A percentile compares a stretch with the other conserved stretches of the same genome.
These are phyloP conservation scores for Drosophila gaucha DNA, from an alignment of 2,888 invertebrate species.

Conservation along the genomic window DNA sequence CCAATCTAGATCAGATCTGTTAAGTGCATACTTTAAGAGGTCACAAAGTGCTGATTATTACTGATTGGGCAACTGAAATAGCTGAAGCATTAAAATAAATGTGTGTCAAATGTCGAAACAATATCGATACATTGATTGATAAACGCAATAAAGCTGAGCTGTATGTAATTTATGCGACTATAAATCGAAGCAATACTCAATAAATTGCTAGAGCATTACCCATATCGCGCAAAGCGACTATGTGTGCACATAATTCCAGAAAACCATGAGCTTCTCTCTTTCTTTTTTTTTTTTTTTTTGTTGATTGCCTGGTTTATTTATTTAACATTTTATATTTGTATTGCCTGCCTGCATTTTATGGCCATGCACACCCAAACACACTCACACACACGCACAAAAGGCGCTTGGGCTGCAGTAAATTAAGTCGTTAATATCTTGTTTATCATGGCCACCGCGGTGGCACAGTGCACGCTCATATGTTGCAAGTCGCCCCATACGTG, in stretches of 20 bases:
- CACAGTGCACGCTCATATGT: constrained; percentile 39
- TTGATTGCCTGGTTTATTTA: constrained; percentile 65
- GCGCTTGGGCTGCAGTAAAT: constrained; percentile 69
- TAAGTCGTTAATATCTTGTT: constrained; percentile 81
- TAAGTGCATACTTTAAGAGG: not conserved
- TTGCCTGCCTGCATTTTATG: constrained; percentile 73
- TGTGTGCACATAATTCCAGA: constrained; percentile 15
- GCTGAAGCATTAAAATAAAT: constrained; percentile 25
- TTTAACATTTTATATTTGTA: constrained; percentile 76
- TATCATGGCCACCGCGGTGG: constrained; percentile 57
- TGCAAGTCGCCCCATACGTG: constrained; percentile 36
- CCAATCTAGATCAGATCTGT: not conserved
- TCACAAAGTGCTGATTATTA: constrained; percentile 4
- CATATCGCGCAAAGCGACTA: constrained; percentile 14
- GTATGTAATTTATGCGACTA: constrained; percentile 40
- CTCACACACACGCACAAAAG: constrained; percentile 27
- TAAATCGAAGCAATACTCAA: constrained; percentile 34
- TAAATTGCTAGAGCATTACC: constrained; percentile 27
- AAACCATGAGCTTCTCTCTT: not conserved
- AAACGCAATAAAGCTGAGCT: constrained; percentile 10
- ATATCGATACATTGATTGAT: constrained; percentile 39
- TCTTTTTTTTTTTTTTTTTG: constrained; percentile 13
- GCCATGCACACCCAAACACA: constrained; percentile 33
- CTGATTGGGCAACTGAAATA: constrained; percentile 3
- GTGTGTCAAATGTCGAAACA: constrained; percentile 35